Conservation (phyloP, 2,113 vertebrate species). For the Lamprotornis superbus region DNA sequence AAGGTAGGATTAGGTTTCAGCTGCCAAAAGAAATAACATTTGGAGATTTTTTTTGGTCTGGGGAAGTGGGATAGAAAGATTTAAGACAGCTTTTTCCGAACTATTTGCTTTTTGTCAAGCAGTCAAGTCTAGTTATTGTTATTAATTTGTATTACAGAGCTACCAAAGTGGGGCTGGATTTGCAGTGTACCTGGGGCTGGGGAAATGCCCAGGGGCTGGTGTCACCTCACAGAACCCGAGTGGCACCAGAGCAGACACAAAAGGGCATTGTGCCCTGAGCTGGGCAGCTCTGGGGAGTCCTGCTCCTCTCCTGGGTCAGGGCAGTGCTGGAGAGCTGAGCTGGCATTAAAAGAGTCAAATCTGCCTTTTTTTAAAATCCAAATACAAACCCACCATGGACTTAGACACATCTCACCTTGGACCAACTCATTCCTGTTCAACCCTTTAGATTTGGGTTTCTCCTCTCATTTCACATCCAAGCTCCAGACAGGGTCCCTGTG, state of each 20-base stretch:
- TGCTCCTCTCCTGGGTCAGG: neutral
- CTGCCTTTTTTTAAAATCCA: neutral
- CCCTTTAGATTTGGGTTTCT: neutral
- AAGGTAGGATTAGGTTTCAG: constrained; percentile 81
- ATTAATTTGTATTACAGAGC: constrained; percentile 53
- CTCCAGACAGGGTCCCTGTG: neutral
- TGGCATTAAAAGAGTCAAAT: neutral
- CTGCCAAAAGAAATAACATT: constrained; percentile 80
- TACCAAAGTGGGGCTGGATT: neutral
- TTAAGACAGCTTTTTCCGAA: constrained; percentile 53
- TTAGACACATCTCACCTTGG: neutral
- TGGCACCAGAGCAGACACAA: neutral
- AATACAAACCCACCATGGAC: neutral
- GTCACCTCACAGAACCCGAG: neutral
- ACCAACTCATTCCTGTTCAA: neutral
- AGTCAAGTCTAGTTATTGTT: constrained; percentile 62
- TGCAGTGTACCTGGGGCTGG: neutral
- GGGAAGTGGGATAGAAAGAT: constrained; percentile 63
- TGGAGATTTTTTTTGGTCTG: constrained; percentile 55
- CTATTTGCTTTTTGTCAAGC: constrained; percentile 60
- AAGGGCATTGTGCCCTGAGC: neutral
- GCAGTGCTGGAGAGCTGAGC: neutral
- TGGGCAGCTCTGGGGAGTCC: neutral
- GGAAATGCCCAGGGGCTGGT: neutral
- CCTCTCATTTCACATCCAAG: rapidly evolving